Evolutionary conservation across 2,797 vertebrate species (phyloP), one percentile per base, ranked within the genome.

Genomic region (Fundulus diaphanus): DNA sequence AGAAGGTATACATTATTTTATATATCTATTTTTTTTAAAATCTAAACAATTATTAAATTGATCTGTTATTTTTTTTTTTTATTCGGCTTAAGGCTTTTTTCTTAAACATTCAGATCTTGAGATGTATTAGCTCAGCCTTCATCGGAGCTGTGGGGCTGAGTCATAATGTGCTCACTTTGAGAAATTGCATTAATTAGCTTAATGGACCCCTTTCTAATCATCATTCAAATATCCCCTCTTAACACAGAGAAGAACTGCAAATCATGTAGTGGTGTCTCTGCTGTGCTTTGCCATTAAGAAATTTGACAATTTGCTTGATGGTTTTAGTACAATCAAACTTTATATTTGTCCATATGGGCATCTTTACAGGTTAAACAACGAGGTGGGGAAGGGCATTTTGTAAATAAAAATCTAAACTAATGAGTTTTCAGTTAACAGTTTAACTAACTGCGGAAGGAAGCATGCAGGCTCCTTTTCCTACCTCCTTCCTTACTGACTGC

Each of bases 151-250:
- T 18, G 70, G 13, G 35, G 40, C 42, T 73, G 63, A 27, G 24
- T 72, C 78, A 70, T 27, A 40, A 44, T 20, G 4, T 35, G 3
- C 22, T 49, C 52, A 2, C 13, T 77, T 74, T 80, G 66, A 80
- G 37, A 74, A 76, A 82, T 79, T 27, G 61, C 37, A 78, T 72
- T 46, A 67, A 59, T 76, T 77, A 48, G 11, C 46, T 76, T 68
- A 73, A 87, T 78, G 46, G 42, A 29, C 31, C 40, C 4, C 56
- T 61, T 33, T 70, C 33, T 63, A 79, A 56, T 74, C 27, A 85
- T 83, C 57, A 37, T 20, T 83, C 33, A 78, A 31, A 69, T 33
- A 56, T 51, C 54, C 74, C 24, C 68, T 54, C 37, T 67, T 5
- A 59, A 65, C 31, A 27, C 18, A 24, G 37, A 5, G 33, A 22